A percentile compares a stretch with the other conserved stretches of the same genome.
Conservation (phyloP, 2,113 vertebrate species). For the Pyrgilauda ruficollis region DNA sequence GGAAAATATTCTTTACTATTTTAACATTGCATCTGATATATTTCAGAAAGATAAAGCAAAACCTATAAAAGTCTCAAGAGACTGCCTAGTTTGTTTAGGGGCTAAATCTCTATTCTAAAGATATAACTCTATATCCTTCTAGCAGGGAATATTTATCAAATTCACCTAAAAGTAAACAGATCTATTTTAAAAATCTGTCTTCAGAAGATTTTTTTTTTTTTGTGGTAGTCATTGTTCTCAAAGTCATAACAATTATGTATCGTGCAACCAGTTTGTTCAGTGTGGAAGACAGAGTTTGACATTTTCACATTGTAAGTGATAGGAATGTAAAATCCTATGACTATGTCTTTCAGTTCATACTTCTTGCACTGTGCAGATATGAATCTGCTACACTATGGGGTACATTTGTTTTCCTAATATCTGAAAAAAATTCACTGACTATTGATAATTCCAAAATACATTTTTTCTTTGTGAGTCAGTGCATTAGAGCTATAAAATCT, state of each 20-base stretch:
- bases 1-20: neutral
- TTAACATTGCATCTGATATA: neutral
- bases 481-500: neutral
- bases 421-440: neutral
- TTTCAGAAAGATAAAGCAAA: neutral
- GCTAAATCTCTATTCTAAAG: neutral
- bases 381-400: rapidly evolving
- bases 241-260: neutral
- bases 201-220: neutral
- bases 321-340: neutral
- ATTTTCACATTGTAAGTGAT: neutral
- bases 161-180: neutral
- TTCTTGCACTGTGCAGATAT: neutral
- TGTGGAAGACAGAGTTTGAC: neutral
- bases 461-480: neutral
- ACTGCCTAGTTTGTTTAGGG: neutral
- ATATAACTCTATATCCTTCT: neutral
- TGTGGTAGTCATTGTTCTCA: neutral
- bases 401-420: neutral
- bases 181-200: neutral
- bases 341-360: neutral
- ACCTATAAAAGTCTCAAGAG: neutral
- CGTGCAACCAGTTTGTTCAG: neutral
- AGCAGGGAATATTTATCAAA: neutral
- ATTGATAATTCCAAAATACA: neutral